These are phyloP conservation scores for Naja naja DNA, from an alignment of 2,113 vertebrate species.

Conservation along the genomic window DNA sequence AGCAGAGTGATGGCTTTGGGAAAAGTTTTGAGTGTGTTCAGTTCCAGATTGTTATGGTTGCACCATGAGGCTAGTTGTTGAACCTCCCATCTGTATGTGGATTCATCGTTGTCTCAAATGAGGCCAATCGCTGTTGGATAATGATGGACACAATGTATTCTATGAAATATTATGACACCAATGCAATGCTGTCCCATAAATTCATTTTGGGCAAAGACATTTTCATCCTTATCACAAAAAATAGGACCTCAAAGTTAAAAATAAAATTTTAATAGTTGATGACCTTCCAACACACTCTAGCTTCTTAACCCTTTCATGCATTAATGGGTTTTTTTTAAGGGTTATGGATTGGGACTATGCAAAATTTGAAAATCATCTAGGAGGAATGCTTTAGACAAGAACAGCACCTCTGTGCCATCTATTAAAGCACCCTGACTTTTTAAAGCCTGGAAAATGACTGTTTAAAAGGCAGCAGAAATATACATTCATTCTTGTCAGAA, in stretches of 20 bases:
- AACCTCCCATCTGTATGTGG: no score
- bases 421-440: neutral
- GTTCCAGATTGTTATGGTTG: no score
- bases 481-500: neutral
- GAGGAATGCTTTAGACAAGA: neutral
- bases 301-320: neutral
- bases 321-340: neutral
- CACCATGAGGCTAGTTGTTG: no score
- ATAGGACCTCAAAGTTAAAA: neutral
- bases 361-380: neutral
- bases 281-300: neutral
- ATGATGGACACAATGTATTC: neutral
- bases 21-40: no score
- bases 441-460: neutral
- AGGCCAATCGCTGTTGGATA: neutral
- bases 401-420: neutral
- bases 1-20: no score
- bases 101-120: no score
- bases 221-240: neutral
- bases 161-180: constrained; percentile 9
- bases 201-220: neutral
- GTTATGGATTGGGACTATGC: neutral
- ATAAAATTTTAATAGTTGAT: neutral
- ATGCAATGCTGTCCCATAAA: neutral
- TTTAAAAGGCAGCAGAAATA: neutral